Conservation (phyloP, 1,140 invertebrate species). For the Antheraea mylitta region DNA sequence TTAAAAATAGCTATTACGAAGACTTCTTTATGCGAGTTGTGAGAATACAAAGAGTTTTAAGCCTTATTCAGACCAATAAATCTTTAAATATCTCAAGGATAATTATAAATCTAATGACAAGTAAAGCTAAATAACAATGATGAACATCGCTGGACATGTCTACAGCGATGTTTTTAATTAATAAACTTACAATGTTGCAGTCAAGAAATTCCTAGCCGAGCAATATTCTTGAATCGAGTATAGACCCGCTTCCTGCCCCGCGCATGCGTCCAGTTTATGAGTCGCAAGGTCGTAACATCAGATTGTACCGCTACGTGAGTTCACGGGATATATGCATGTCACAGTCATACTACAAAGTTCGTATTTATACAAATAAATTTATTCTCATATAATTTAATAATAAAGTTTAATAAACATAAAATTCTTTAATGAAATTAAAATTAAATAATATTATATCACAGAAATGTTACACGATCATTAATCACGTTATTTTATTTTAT, state of each 20-base stretch:
- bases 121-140: too few species aligned
- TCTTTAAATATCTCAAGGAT: too few species aligned
- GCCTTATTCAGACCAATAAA: too few species aligned
- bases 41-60: too few species aligned
- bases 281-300: slow-evolving; percentile 11
- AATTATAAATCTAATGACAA: too few species aligned
- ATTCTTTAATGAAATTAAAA: too few species aligned
- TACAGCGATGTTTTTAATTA: background rate
- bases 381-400: background rate
- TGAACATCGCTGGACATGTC: background rate
- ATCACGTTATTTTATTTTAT: too few species aligned
- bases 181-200: background rate
- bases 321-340: background rate
- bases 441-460: too few species aligned
- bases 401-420: too few species aligned
- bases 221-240: background rate
- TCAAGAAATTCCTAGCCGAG: background rate
- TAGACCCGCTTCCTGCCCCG: background rate
- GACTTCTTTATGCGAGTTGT: too few species aligned
- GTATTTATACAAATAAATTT: background rate
- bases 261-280: slow-evolving; percentile 11
- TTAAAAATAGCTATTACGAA: too few species aligned
- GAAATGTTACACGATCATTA: too few species aligned
- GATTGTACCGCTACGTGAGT: slow-evolving; percentile 7
- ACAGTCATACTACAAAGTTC: background rate